phyloP scores from a whole-genome alignment of 2,888 invertebrate genomes.

The Polyploca ridens region DNA sequence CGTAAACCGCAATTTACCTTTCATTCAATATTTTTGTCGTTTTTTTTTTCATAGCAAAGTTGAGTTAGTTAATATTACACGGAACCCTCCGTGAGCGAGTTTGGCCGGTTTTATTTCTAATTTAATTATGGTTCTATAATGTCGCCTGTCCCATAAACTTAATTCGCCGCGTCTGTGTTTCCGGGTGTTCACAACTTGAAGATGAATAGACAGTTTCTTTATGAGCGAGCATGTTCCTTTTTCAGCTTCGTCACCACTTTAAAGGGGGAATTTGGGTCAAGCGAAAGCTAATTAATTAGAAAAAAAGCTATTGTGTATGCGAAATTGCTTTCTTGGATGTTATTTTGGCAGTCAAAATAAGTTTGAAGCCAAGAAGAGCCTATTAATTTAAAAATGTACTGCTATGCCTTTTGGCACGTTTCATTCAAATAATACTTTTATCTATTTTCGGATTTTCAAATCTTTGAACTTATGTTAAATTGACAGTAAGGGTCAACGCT shows the following conservation, averaged over 20 bases:
- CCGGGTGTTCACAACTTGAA: background rate
- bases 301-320: background rate
- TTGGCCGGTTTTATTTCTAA: too few species aligned
- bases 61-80: too few species aligned
- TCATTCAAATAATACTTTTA: too few species aligned
- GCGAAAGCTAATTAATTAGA: background rate
- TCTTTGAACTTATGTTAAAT: too few species aligned
- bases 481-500: too few species aligned
- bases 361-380: background rate
- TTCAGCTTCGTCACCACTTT: background rate
- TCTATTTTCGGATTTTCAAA: too few species aligned
- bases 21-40: too few species aligned
- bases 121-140: background rate
- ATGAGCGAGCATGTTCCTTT: background rate
- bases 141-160: background rate
- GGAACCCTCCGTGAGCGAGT: too few species aligned
- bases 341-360: background rate
- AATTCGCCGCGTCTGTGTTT: background rate
- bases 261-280: constrained; percentile 2
- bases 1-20: too few species aligned
- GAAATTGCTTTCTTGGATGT: background rate
- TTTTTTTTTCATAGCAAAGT: too few species aligned
- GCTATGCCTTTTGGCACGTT: too few species aligned
- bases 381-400: background rate
- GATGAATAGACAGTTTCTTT: background rate